Evolutionary conservation across 2,797 vertebrate genomes (phyloP), one percentile per base, ranked within the genome.

Genomic region (Chrysocyon brachyurus): DNA sequence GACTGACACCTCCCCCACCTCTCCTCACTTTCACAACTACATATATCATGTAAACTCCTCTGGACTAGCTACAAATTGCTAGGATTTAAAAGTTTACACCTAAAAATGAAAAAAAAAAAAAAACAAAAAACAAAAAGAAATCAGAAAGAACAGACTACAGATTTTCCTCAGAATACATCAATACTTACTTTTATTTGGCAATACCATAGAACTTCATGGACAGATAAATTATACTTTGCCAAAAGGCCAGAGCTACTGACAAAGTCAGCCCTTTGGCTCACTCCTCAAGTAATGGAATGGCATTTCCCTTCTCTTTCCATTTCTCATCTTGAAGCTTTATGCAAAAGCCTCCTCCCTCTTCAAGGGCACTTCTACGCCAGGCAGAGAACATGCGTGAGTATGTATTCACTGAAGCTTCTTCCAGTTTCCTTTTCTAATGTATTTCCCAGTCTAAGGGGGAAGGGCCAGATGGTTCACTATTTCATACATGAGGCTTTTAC

Each of bases 111-210:
- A 91, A 89, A 88, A 81, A 10, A 94, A 72, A 26, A 87, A 81
- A 57, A 70, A 36, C 4, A 91, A 36, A 36, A 36, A 36, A 77
- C 66, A 75, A 91, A 57, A 52, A 61, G 12, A 81, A 82, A 46
- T 86, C 36, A 86, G 40, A 92, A 93, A 91, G 49, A 70, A 93
- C 14, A 91, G 15, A 86, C 15, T 94, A 57, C 0, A 95, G 54
- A 85, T 54, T 57, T 94, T 90, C 49, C 79, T 96, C 83, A 87
- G 36, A 96, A 72, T 33, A 73, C 73, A 59, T 54, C 31, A 75
- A 89, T 87, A 96, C 49, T 94, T 94, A 97, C 28, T 88, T 97
- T 94, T 90, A 97, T 49, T 88, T 96, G 87, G 33, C 57, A 98
- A 92, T 83, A 96, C 63, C 61, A 93, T 0, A 94, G 85, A 92